These are phyloP conservation scores for Idaea straminata DNA, from an alignment of 2,888 invertebrate genomes.

Conservation along the genomic window DNA sequence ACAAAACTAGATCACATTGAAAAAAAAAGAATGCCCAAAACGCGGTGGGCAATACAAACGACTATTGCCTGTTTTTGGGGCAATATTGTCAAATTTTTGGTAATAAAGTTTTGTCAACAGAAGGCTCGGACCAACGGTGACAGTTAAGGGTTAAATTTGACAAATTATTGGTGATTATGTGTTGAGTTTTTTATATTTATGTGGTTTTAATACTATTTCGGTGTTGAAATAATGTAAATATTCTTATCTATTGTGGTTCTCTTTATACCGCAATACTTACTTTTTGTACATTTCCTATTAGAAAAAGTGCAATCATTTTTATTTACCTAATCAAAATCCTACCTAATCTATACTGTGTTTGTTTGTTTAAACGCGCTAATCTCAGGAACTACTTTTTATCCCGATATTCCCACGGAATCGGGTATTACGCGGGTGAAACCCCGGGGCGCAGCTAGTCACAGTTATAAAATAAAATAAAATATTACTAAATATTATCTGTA, in stretches of 20 bases:
- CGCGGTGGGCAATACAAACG: slow-evolving; percentile 63
- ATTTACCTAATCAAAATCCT: no score
- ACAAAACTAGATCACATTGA: slow-evolving; percentile 72
- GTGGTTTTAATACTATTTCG: slow-evolving; percentile 32
- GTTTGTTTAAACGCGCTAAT: no score
- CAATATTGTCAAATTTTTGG: slow-evolving; percentile 78
- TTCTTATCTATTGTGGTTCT: slow-evolving; percentile 2
- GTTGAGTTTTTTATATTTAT: slow-evolving; percentile 33
- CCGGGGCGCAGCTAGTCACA: no score
- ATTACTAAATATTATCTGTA: no score
- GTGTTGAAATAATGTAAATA: slow-evolving; percentile 20
- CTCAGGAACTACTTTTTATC: no score
- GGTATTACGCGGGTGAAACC: no score
- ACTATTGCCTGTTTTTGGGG: slow-evolving; percentile 63
- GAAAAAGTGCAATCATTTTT: no score
- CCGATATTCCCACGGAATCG: no score
- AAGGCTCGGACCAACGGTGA: slow-evolving; percentile 58
- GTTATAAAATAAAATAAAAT: no score
- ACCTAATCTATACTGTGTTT: no score
- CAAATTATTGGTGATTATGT: slow-evolving; percentile 68
- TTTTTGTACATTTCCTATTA: no score
- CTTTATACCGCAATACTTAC: slow-evolving; percentile 8
- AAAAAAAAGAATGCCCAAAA: slow-evolving; percentile 46
- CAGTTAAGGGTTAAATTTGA: slow-evolving; percentile 66
- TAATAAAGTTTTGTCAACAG: slow-evolving; percentile 79